A percentile compares a stretch with the other conserved stretches of the same genome.
These are phyloP conservation scores for Cyprinodon brontotheroides DNA, from an alignment of 2,113 vertebrate genomes.

Conservation along the genomic window DNA sequence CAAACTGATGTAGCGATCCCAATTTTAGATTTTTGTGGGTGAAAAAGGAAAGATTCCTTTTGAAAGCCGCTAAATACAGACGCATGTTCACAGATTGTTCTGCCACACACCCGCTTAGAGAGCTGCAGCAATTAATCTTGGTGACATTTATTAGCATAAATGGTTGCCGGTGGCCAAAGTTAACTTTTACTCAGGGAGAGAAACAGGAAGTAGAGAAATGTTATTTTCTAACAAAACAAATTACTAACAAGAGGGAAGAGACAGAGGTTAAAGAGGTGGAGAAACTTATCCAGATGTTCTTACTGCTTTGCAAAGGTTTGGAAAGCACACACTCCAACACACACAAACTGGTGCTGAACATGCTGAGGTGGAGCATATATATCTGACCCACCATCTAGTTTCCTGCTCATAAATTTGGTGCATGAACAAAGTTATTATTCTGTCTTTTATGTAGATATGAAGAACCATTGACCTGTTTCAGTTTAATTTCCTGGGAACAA, in stretches of 20 bases:
- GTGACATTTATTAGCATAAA: conserved; percentile 9
- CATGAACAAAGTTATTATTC: conserved; percentile 16
- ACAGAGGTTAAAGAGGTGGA: neutral
- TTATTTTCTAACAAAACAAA: conserved; percentile 33
- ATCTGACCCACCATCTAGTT: no score
- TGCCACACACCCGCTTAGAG: neutral
- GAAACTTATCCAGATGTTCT: conserved; percentile 62
- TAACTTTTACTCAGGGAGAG: conserved; percentile 4
- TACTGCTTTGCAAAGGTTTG: neutral
- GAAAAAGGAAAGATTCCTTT: no score
- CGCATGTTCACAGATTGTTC: neutral
- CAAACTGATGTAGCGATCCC: no score
- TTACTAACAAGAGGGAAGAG: neutral
- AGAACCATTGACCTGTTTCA: neutral
- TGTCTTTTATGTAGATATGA: neutral
- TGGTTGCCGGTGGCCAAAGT: conserved; percentile 2
- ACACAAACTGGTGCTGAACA: no score
- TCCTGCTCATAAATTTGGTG: no score
- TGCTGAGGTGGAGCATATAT: no score
- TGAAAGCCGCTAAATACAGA: neutral
- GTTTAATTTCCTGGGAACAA: neutral
- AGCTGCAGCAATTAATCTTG: neutral
- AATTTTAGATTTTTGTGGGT: no score
- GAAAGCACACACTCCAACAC: neutral
- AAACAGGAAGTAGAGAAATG: conserved; percentile 7